Evolutionary conservation across 1,140 invertebrate genomes (phyloP).

Genomic region (Drosophila arizonae): DNA sequence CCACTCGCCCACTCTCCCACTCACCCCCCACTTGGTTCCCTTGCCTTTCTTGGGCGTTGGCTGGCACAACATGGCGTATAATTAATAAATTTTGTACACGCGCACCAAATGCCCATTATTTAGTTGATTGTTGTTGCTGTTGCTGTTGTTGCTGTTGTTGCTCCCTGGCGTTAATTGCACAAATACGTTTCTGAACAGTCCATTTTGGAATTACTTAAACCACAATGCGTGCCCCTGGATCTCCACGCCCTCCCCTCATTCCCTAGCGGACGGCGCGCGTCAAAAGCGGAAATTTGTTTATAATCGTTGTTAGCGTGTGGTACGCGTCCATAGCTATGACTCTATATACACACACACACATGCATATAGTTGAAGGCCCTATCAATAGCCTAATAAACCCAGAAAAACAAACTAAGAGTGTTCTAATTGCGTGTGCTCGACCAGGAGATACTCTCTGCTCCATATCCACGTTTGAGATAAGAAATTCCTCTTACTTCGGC

Average conservation of each 20-base stretch:
- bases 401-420: not conserved
- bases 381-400: constrained; percentile 75
- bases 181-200: constrained; percentile 78
- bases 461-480: too few relatives aligned
- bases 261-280: constrained; percentile 52
- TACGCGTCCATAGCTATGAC: constrained; percentile 35
- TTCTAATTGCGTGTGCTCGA: not conserved
- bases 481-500: too few relatives aligned
- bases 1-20: not conserved
- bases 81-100: constrained; percentile 73
- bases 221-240: not conserved
- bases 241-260: not conserved
- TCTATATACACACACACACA: constrained; percentile 30
- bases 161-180: constrained; percentile 68
- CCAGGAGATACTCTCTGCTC: not conserved
- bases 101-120: constrained; percentile 63
- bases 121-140: constrained; percentile 26
- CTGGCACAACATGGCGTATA: constrained; percentile 71
- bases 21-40: too few relatives aligned
- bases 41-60: constrained; percentile 49
- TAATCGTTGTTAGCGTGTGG: constrained; percentile 74
- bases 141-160: constrained; percentile 16
- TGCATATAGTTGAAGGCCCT: constrained; percentile 20
- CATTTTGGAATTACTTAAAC: constrained; percentile 64
- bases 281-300: constrained; percentile 82